Conservation (phyloP, 2,888 invertebrate species). For the Glaucopsyche alexis region DNA sequence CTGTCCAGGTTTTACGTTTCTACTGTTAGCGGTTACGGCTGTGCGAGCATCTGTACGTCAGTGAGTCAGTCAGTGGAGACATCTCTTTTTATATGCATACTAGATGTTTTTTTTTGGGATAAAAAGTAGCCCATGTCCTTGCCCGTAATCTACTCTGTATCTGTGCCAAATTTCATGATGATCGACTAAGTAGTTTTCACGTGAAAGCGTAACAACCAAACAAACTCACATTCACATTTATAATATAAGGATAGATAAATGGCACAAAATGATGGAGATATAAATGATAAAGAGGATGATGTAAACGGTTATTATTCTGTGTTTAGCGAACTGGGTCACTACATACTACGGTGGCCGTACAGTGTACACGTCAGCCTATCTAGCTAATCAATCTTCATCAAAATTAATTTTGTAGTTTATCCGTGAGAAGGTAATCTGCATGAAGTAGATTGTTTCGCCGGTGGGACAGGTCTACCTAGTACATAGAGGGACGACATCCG, state of each 20-base stretch:
- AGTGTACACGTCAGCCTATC: background rate
- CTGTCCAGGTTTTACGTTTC: no score
- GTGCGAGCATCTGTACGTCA: no score
- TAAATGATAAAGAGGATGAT: background rate
- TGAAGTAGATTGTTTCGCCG: slow-evolving; percentile 3
- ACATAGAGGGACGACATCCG: background rate
- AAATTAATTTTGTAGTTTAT: slow-evolving; percentile 18
- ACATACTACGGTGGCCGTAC: background rate
- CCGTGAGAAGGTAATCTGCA: slow-evolving; percentile 12
- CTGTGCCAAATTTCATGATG: no score
- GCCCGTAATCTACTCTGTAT: no score
- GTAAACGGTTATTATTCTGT: slow-evolving; percentile 17
- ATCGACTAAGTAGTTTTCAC: no score
- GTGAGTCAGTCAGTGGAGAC: no score
- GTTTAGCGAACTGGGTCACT: slow-evolving; percentile 1
- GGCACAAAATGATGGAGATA: background rate
- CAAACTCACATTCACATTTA: no score
- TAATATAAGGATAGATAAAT: background rate
- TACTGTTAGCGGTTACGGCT: no score
- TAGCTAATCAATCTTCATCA: slow-evolving; percentile 25
- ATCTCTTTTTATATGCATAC: no score
- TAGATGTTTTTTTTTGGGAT: no score
- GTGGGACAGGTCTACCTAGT: background rate
- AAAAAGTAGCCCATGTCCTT: no score
- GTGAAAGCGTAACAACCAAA: no score